phyloP scores from a whole-genome alignment of 1,140 invertebrate genomes.

The Mamestra configurata region DNA sequence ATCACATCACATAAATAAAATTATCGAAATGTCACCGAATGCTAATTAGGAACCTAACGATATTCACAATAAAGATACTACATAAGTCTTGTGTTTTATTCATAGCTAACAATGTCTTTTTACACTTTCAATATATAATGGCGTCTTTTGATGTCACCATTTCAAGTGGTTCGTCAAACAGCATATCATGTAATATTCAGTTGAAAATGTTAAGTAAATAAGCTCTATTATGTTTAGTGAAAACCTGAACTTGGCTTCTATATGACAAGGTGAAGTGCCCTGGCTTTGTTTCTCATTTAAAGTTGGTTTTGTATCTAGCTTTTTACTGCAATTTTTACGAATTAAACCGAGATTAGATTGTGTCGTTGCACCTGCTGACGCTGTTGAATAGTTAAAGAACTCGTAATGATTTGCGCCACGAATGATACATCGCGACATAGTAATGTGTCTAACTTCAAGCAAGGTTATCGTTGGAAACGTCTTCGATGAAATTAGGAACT shows the following conservation, averaged over 20 bases:
- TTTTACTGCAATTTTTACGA: too few relatives aligned
- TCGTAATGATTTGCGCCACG: too few relatives aligned
- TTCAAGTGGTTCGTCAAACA: conserved; percentile 22
- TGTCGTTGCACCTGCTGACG: too few relatives aligned
- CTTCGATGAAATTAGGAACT: too few relatives aligned
- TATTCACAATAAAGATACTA: conserved; percentile 22
- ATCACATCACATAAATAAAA: not conserved
- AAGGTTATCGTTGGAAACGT: too few relatives aligned
- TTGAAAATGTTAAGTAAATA: conserved; percentile 30
- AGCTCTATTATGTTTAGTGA: conserved; percentile 19
- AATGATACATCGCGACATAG: too few relatives aligned
- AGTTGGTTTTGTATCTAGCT: too few relatives aligned
- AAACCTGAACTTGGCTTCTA: not conserved
- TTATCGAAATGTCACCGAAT: not conserved
- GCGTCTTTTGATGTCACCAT: conserved; percentile 19
- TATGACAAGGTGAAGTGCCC: not conserved
- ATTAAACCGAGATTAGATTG: too few relatives aligned
- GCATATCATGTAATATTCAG: conserved; percentile 38
- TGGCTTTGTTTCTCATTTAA: not conserved
- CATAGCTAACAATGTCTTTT: conserved; percentile 16
- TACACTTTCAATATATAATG: conserved; percentile 17
- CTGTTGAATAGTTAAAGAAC: too few relatives aligned
- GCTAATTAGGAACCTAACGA: not conserved
- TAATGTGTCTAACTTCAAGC: too few relatives aligned
- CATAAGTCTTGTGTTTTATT: conserved; percentile 38